A percentile compares a stretch with the other conserved stretches of the same genome.
Conservation (phyloP, 2,113 vertebrate species). For the Cottus gobio region DNA sequence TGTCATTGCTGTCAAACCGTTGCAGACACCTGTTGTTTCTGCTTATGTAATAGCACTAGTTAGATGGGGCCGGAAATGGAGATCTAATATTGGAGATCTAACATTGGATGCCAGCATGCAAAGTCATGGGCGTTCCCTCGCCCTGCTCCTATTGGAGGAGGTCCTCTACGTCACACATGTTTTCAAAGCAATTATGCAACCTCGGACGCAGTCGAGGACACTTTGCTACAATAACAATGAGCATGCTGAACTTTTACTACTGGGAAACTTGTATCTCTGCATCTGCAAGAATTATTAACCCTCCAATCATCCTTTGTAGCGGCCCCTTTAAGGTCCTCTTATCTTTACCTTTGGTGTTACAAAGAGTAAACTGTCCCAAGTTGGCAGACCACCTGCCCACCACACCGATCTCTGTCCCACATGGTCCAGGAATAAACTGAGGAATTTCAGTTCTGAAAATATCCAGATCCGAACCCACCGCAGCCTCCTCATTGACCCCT, state of each 20-base stretch:
- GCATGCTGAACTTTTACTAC: background rate
- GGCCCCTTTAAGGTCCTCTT: slow-evolving; percentile 15
- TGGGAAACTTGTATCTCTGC: background rate
- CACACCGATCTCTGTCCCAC: slow-evolving; percentile 24
- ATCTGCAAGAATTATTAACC: background rate
- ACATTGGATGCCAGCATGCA: slow-evolving; percentile 46
- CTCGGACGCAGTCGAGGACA: background rate
- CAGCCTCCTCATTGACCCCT: slow-evolving; percentile 17
- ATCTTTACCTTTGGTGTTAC: slow-evolving; percentile 31
- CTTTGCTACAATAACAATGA: slow-evolving; percentile 1
- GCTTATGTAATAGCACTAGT: slow-evolving; percentile 63
- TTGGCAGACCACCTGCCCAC: no score
- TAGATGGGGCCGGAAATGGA: slow-evolving; percentile 61
- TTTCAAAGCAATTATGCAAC: background rate
- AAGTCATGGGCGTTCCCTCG: slow-evolving; percentile 32
- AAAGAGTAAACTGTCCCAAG: slow-evolving; percentile 16
- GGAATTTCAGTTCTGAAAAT: slow-evolving; percentile 74
- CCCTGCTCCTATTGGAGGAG: slow-evolving; percentile 4
- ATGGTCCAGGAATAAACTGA: slow-evolving; percentile 71
- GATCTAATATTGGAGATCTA: slow-evolving; percentile 48
- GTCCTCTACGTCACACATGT: background rate
- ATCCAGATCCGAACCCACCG: slow-evolving; percentile 47
- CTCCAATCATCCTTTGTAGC: background rate
- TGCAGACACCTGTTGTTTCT: slow-evolving; percentile 70
- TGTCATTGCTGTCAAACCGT: slow-evolving; percentile 57